These are phyloP conservation scores for Pogonomyrmex californicus DNA, from an alignment of 1,140 invertebrate genomes.

Conservation along the genomic window DNA sequence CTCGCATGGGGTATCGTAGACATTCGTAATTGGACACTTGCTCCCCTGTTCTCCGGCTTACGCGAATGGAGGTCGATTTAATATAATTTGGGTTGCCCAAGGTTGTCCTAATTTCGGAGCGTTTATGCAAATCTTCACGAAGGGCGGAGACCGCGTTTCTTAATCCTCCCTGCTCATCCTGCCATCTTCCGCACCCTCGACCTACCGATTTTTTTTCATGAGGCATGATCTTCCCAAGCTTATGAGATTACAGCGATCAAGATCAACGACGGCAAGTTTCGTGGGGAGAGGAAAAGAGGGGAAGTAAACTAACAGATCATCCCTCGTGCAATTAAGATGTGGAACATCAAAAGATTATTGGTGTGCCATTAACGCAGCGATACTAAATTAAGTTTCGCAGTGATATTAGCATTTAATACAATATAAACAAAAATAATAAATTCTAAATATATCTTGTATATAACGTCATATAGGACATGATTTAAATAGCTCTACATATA, in stretches of 20 bases:
- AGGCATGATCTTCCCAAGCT: slow-evolving; percentile 34
- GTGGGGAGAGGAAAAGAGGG: background rate
- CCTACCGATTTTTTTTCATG: slow-evolving; percentile 41
- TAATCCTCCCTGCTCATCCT: slow-evolving; percentile 35
- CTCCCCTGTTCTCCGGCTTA: slow-evolving; percentile 57
- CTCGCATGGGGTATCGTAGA: slow-evolving; percentile 63
- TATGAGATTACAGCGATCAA: slow-evolving; percentile 61
- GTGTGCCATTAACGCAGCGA: slow-evolving; percentile 1
- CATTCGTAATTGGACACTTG: slow-evolving; percentile 70
- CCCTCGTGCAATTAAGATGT: slow-evolving; percentile 25
- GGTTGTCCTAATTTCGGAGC: slow-evolving; percentile 69
- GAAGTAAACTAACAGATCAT: slow-evolving; percentile 24
- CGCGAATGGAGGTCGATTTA: slow-evolving; percentile 66
- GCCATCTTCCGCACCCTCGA: slow-evolving; percentile 43
- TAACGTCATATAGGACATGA: background rate
- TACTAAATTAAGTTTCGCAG: background rate
- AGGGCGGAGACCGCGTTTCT: slow-evolving; percentile 45
- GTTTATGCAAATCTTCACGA: slow-evolving; percentile 67
- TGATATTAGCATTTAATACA: background rate
- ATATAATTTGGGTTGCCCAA: slow-evolving; percentile 67
- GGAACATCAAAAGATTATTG: background rate
- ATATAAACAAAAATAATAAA: background rate
- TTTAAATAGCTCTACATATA: background rate
- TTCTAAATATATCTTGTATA: background rate
- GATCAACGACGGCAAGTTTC: slow-evolving; percentile 36